Base-by-base conservation (phyloP, 2,888 invertebrate species). In the Chalcis sispes region DNA sequence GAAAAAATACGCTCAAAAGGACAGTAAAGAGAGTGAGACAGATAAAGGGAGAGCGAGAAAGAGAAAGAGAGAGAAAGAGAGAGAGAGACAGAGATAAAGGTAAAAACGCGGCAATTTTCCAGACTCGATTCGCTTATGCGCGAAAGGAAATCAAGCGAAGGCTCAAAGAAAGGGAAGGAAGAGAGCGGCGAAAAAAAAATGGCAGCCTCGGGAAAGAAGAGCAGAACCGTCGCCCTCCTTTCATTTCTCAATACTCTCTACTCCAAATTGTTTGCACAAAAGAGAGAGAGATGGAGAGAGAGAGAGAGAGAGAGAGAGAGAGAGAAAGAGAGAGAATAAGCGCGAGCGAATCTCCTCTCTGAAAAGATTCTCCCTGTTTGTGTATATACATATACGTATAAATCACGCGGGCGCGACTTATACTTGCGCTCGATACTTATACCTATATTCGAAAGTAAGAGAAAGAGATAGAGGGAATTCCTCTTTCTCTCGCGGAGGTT, bases 301-400 rank as follows among this genome's bases (percentile, higher is more conserved):
- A n/a, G n/a, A n/a, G n/a, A n/a, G n/a, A n/a, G n/a, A n/a, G n/a
- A n/a, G n/a, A n/a, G n/a, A n/a, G n/a, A n/a, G n/a, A n/a, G n/a
- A n/a, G n/a, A n/a, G n/a, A n/a, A n/a, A n/a, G n/a, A n/a, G n/a
- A n/a, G n/a, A n/a, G n/a, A n/a, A n/a, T n/a, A n/a, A n/a, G n/a
- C n/a, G n/a, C n/a, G n/a, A n/a, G n/a, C n/a, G n/a, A n/a, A n/a
- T n/a, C n/a, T n/a, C 50, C 10, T 23, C 42, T 15, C 8, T 64
- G 46, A 69, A 74, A 69, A 69, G 74, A 67, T 69, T 65, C 64
- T 29, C 29, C 40, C 46, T 29, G 20, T n/a, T 54, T 50, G 50
- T 48, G 23, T 18, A 48, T 67, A 74, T n/a, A n/a, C n/a, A n/a
- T n/a, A n/a, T n/a, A n/a, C n/a, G n/a, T n/a, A n/a, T 74, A 74